Percentiles rank a stretch among this genome's conserved stretches.
phyloP scores from a whole-genome alignment of 2,797 vertebrate genomes.

The Ispidina picta region DNA sequence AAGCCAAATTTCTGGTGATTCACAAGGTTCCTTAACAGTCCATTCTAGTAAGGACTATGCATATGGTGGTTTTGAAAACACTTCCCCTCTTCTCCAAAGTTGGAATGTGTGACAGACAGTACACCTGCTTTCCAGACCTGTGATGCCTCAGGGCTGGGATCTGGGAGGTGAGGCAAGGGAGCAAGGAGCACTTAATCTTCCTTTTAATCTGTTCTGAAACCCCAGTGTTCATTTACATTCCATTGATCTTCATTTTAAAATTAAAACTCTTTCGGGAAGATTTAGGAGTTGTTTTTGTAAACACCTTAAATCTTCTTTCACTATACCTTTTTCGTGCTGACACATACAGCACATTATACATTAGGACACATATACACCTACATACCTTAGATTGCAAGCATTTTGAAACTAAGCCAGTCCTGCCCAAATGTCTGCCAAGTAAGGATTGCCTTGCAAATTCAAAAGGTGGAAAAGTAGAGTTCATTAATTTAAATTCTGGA shows the following conservation, averaged over 20 bases:
- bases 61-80: neutral
- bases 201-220: neutral
- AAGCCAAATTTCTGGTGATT: neutral
- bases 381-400: neutral
- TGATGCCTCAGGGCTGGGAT: neutral
- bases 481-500: neutral
- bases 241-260: neutral
- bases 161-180: accelerated
- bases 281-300: neutral
- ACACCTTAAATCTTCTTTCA: neutral
- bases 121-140: neutral
- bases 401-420: neutral
- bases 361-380: neutral
- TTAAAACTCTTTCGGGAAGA: neutral
- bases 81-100: neutral
- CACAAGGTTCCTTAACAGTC: neutral
- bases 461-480: neutral
- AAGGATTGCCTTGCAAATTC: neutral
- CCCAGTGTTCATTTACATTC: neutral
- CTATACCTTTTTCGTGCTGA: neutral
- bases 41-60: neutral
- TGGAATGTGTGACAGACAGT: neutral
- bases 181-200: neutral
- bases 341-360: neutral
- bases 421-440: neutral